Percentiles rank a stretch among this genome's conserved stretches.
phyloP scores from a whole-genome alignment of 2,113 vertebrate species.

The Mustelus asterias region DNA sequence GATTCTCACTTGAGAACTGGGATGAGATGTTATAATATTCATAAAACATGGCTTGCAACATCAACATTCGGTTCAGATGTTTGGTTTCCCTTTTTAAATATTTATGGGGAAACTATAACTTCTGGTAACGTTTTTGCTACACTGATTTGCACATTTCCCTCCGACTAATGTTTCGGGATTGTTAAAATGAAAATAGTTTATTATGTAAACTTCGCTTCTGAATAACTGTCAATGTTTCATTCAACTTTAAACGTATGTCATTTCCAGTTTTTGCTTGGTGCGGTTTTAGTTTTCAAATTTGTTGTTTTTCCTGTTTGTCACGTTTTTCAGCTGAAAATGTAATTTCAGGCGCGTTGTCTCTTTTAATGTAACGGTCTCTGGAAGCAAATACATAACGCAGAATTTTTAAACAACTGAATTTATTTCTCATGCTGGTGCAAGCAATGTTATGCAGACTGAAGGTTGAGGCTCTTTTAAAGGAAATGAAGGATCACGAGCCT shows the following conservation, averaged over 20 bases:
- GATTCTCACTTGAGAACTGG: not conserved
- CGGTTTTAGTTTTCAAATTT: not conserved
- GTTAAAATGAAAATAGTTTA: not conserved
- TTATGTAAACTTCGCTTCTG: not conserved
- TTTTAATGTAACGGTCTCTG: not conserved
- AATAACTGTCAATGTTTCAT: not conserved
- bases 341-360: not conserved
- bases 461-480: not conserved
- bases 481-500: not conserved
- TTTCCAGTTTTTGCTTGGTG: not conserved
- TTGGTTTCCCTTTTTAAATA: not conserved
- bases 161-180: not conserved
- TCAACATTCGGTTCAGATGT: not conserved
- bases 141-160: not conserved
- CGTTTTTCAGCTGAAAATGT: not conserved
- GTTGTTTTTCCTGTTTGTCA: not conserved
- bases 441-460: not conserved
- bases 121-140: not conserved
- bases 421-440: not conserved
- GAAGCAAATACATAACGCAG: not conserved
- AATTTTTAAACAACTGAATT: not conserved
- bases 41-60: not conserved
- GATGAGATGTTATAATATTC: not conserved
- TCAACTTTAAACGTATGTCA: no score
- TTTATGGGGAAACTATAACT: not conserved